Percentiles rank a stretch among this genome's conserved stretches.
These are phyloP conservation scores for Lipotes vexillifer DNA, from an alignment of 2,113 vertebrate genomes.

Conservation along the genomic window DNA sequence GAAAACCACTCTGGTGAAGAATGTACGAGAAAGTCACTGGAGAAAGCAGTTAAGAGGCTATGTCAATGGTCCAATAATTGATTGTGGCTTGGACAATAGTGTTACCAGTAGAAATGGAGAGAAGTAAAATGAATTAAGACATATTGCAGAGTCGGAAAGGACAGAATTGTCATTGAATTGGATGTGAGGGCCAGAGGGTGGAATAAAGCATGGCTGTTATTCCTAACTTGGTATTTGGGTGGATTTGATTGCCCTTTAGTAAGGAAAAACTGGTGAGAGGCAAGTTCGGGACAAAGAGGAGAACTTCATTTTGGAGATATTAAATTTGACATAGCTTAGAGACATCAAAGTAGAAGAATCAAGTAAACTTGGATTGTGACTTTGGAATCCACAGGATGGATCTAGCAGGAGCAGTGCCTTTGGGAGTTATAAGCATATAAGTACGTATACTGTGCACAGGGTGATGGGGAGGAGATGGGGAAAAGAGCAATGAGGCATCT, in stretches of 20 bases:
- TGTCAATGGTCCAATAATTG: conserved; percentile 1
- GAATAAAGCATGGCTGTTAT: background rate
- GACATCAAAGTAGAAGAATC: background rate
- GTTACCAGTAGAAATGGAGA: background rate
- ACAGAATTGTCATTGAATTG: background rate
- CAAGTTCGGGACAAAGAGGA: background rate
- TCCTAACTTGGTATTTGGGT: background rate
- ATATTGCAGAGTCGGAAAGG: background rate
- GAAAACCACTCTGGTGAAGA: conserved; percentile 4
- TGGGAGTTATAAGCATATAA: background rate
- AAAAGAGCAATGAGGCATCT: background rate
- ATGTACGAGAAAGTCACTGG: background rate
- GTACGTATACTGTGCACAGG: background rate
- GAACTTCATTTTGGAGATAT: background rate
- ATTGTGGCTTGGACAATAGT: background rate
- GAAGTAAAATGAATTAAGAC: background rate
- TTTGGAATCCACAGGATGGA: background rate
- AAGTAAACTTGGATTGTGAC: background rate
- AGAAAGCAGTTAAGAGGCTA: background rate
- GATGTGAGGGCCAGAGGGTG: background rate
- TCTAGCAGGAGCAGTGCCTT: background rate
- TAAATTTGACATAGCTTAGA: background rate
- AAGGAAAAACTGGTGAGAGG: background rate
- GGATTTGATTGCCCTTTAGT: background rate
- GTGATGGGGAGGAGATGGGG: background rate